Conservation (phyloP, 2,888 invertebrate species). For the Lasioglossum oenotherae region DNA sequence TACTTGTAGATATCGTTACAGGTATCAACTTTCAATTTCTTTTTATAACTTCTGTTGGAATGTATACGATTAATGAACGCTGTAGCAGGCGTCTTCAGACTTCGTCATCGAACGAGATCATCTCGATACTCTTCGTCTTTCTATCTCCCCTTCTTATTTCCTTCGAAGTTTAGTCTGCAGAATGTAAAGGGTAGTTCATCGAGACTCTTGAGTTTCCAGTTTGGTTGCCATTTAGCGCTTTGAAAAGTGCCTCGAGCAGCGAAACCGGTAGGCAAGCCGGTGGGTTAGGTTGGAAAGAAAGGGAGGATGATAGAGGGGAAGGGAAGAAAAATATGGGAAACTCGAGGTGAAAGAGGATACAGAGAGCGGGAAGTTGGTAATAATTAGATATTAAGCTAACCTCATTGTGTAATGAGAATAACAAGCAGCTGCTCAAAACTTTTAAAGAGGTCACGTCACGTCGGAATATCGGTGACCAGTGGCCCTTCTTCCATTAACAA, state of each 20-base stretch:
- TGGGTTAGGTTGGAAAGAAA: slow-evolving; percentile 32
- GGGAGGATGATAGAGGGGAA: slow-evolving; percentile 23
- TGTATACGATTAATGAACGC: no score
- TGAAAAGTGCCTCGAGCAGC: slow-evolving; percentile 59
- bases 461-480: not conserved
- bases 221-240: slow-evolving; percentile 70
- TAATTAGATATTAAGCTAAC: slow-evolving; percentile 25
- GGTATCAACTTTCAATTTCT: no score
- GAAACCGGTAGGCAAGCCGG: slow-evolving; percentile 47
- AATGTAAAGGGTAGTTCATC: slow-evolving; percentile 54
- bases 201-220: slow-evolving; percentile 68
- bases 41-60: no score
- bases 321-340: slow-evolving; percentile 46
- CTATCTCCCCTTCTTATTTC: slow-evolving; percentile 48
- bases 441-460: not conserved
- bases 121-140: slow-evolving; percentile 17
- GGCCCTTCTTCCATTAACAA: not conserved
- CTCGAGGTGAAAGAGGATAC: not conserved
- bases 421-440: slow-evolving; percentile 12
- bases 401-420: slow-evolving; percentile 47
- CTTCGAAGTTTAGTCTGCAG: slow-evolving; percentile 51
- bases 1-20: not conserved
- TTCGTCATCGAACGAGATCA: slow-evolving; percentile 1
- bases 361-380: slow-evolving; percentile 15
- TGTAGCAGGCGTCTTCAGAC: not conserved